phyloP scores from a whole-genome alignment of 2,113 vertebrate species.

The Todiramphus saurophagus region DNA sequence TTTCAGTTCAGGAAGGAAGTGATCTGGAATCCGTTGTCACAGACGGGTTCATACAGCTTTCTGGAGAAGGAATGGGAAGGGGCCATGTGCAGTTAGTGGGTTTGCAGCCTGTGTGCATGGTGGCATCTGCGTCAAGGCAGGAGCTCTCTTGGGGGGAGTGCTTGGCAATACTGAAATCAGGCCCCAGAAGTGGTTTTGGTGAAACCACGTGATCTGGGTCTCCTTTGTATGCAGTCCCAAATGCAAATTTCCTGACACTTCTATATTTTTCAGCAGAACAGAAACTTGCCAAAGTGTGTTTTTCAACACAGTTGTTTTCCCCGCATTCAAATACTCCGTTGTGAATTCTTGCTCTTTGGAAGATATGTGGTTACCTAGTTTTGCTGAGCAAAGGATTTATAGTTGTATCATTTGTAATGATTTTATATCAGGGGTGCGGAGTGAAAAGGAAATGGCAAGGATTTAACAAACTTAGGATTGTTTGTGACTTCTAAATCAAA shows the following conservation, averaged over 20 bases:
- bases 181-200: neutral
- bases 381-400: neutral
- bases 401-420: neutral
- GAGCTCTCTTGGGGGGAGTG: neutral
- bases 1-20: neutral
- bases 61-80: neutral
- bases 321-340: neutral
- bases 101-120: too few relatives aligned
- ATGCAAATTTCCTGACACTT: neutral
- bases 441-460: neutral
- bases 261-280: neutral
- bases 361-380: neutral
- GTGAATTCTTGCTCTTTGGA: neutral
- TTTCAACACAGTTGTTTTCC: neutral
- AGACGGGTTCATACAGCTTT: neutral
- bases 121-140: neutral
- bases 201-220: neutral
- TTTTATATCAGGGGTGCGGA: neutral
- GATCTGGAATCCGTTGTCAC: neutral
- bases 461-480: neutral
- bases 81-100: neutral
- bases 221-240: neutral
- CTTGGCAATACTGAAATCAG: neutral
- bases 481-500: conserved; percentile 6
- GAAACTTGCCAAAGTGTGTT: neutral